These are phyloP conservation scores for Colossoma macropomum DNA, from an alignment of 2,113 vertebrate species.

Conservation along the genomic window DNA sequence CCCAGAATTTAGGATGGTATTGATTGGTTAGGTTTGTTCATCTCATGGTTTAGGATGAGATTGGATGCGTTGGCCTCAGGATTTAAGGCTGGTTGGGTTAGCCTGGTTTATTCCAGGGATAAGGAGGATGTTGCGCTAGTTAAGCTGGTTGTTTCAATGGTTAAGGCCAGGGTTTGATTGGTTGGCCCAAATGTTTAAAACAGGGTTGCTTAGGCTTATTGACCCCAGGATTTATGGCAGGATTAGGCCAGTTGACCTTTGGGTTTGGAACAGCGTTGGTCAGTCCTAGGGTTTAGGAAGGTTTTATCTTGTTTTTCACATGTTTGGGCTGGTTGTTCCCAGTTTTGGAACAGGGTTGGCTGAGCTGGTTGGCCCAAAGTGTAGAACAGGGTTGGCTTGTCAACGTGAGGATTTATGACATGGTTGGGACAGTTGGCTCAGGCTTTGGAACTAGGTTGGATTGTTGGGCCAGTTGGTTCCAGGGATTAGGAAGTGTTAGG, in stretches of 20 bases:
- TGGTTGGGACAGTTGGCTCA: no score
- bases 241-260: neutral
- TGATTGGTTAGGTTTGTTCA: no score
- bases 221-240: neutral
- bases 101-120: neutral
- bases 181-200: no score
- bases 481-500: neutral
- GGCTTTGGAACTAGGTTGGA: no score
- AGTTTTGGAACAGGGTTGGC: neutral
- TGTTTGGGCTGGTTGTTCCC: neutral
- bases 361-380: no score
- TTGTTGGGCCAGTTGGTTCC: neutral
- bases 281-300: no score
- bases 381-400: no score
- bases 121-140: neutral
- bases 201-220: neutral
- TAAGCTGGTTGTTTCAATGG: neutral
- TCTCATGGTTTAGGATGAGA: no score
- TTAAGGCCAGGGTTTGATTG: neutral
- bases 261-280: neutral
- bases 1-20: no score
- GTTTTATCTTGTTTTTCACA: no score
- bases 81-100: neutral
- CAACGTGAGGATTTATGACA: no score
- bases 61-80: neutral